Evolutionary conservation across 2,113 vertebrate genomes (phyloP).

Genomic region (Percopsis transmontana): DNA sequence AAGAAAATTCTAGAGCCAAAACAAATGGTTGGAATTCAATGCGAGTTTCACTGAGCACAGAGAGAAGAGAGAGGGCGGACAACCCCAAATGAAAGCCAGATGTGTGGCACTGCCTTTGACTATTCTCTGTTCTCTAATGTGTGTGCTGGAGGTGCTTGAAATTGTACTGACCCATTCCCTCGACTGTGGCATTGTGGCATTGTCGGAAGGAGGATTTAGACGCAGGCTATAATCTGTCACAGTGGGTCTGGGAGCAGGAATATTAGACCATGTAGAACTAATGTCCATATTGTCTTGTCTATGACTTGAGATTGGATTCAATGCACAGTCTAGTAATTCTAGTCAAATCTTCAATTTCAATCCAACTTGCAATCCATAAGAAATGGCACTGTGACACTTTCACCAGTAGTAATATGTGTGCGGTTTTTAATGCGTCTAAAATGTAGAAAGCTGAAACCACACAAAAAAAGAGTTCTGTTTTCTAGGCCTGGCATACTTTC

Average conservation of each 20-base stretch:
- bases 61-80: conserved; percentile 34
- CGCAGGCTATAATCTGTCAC: background rate
- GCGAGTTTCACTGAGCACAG: conserved; percentile 25
- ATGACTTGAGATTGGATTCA: too few species aligned
- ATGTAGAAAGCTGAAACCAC: background rate
- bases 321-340: too few species aligned
- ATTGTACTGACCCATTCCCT: conserved; percentile 26
- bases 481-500: too few species aligned
- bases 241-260: too few species aligned
- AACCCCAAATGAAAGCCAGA: conserved; percentile 72
- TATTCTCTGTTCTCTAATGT: conserved; percentile 36
- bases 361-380: too few species aligned
- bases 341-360: too few species aligned
- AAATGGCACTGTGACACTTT: too few species aligned
- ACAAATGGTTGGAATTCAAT: conserved; percentile 58
- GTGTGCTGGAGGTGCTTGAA: conserved; percentile 41
- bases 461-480: too few species aligned
- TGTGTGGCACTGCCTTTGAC: conserved; percentile 54
- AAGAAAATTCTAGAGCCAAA: conserved; percentile 52
- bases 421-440: background rate
- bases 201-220: background rate
- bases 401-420: too few species aligned
- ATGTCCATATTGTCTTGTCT: too few species aligned
- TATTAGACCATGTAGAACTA: background rate
- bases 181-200: background rate